Base-by-base conservation (phyloP, 2,113 vertebrate genomes). In the Tragelaphus imberbis region DNA sequence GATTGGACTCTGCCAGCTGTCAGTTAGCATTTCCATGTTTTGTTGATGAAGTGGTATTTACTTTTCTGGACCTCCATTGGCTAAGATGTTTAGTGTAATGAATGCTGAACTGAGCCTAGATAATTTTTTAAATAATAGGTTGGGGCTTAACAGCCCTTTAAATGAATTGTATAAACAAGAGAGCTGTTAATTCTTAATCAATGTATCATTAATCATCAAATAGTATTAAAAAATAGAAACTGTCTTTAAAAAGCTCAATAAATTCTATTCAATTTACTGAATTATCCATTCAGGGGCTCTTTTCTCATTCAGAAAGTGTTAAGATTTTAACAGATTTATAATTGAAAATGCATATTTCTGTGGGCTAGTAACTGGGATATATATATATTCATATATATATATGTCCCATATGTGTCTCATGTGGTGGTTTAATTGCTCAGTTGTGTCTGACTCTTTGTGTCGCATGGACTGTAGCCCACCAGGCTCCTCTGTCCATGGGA, bases 121-220 rank as follows among this genome's bases (percentile, higher is more conserved):
- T 97, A 90, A 97, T 97, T 97, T 97, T 97, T 97, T 68, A 97
- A 97, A 87, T 96, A 94, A 77, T 97, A 97, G 97, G 97, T 98
- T 97, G 96, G 61, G 96, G 97, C 95, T 96, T 98, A 98, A 98
- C 91, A 97, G 86, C 49, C 56, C 85, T 97, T 98, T 97, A 97
- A 98, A 94, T 91, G 93, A 97, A 97, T 96, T 97, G 91, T 97
- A 96, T 88, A 97, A 98, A 97, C 84, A 97, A 98, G 89, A 98
- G 95, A 96, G 95, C 88, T 96, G 97, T 98, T 98, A 97, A 97
- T 97, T 97, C 75, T 95, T 95, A 97, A 98, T 97, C 94, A 96
- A 93, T 97, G 91, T 96, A 68, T 94, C 91, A 95, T 97, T 97
- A 98, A 97, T 98, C 96, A 97, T 96, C 63, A 97, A 95, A 84